phyloP scores from a whole-genome alignment of 2,888 invertebrate genomes.

The Lasioglossum pauxillum region DNA sequence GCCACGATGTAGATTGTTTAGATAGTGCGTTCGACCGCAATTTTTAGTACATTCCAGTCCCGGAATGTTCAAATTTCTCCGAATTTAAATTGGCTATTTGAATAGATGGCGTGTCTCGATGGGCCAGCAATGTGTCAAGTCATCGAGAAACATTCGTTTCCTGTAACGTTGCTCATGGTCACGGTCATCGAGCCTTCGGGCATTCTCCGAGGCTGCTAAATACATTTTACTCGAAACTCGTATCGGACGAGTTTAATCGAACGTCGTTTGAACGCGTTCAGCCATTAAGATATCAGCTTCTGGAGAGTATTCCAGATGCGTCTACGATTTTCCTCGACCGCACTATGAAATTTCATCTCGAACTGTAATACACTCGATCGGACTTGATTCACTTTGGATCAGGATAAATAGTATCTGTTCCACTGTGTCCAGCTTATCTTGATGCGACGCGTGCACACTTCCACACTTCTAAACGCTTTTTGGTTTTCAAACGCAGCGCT shows the following conservation, averaged over 20 bases:
- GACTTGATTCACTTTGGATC: background rate
- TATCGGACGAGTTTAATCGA: background rate
- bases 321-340: background rate
- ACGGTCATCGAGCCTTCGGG: slow-evolving; percentile 49
- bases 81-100: slow-evolving; percentile 24
- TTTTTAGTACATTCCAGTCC: too few species aligned
- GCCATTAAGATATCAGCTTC: background rate
- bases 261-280: background rate
- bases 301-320: background rate
- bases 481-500: background rate
- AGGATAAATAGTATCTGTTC: background rate
- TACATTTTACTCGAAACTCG: background rate
- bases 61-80: background rate
- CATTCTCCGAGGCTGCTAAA: slow-evolving; percentile 22
- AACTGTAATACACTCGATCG: background rate
- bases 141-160: slow-evolving; percentile 49
- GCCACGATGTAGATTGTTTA: too few species aligned
- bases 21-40: background rate
- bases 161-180: slow-evolving; percentile 48
- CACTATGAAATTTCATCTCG: background rate
- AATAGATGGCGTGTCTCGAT: slow-evolving; percentile 38
- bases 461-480: background rate
- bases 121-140: slow-evolving; percentile 51
- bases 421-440: background rate
- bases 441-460: background rate